phyloP scores from a whole-genome alignment of 2,888 invertebrate species.

The Masnerella sp. region DNA sequence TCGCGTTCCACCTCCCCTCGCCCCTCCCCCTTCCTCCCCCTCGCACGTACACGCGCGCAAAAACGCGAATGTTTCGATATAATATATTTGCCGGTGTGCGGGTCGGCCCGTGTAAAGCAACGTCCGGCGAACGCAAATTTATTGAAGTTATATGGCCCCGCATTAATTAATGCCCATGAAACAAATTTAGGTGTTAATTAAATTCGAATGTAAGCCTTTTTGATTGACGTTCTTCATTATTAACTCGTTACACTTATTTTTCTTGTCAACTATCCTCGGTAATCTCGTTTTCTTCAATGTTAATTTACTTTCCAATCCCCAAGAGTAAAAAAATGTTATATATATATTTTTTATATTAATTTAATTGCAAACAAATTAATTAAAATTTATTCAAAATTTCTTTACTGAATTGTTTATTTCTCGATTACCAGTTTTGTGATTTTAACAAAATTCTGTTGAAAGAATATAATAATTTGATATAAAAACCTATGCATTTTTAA shows the following conservation, averaged over 20 bases:
- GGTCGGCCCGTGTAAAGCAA: constrained; percentile 33
- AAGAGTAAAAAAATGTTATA: no score
- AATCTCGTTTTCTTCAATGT: no score
- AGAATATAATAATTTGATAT: no score
- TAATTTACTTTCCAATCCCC: no score
- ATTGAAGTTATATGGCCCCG: constrained; percentile 27
- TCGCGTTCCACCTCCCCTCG: constrained; percentile 34
- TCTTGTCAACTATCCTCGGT: neutral
- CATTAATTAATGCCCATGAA: constrained; percentile 41
- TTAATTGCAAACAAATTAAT: no score
- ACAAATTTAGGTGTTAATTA: constrained; percentile 46
- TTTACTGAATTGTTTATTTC: no score
- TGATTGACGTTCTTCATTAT: constrained; percentile 34
- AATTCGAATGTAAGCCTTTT: constrained; percentile 22
- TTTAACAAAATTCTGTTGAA: no score
- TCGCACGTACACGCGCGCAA: neutral
- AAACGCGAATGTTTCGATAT: constrained; percentile 12
- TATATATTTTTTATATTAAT: no score
- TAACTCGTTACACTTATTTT: neutral
- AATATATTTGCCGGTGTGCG: constrained; percentile 15
- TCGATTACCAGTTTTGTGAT: no score
- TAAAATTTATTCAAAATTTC: no score
- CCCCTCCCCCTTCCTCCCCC: neutral
- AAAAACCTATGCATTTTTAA: no score
- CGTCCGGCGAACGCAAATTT: constrained; percentile 38